Evolutionary conservation across 1,140 invertebrate genomes (phyloP), one percentile per base, ranked within the genome.

Genomic region (Tribolium madens): DNA sequence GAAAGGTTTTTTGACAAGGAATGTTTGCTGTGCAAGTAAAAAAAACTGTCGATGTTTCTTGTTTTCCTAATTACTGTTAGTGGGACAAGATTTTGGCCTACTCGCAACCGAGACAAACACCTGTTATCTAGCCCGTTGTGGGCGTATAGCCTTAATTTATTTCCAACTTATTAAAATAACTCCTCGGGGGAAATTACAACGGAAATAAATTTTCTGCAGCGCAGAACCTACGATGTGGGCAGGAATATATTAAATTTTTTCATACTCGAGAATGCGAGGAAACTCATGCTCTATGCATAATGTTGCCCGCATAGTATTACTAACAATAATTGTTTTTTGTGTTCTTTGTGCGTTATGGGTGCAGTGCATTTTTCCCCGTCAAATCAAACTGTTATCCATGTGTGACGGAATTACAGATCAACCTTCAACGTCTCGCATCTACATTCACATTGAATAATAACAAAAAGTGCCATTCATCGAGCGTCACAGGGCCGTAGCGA

Each of bases 161-260:
- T 52, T 71, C 70, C 21, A 52, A 48, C 70, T 72, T 50, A 72
- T 72, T 72, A 72, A 72, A 72, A 72, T 72, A 33, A n/a, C 46
- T 31, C 47, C 46, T 72, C 46, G 17, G 70, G 70, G 70, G 17
- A 72, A 52, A 72, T 52, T 72, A 52, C 70, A 72, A 52, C 70
- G 70, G 42, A 50, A 50, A 72, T 72, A 52, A 72, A 72, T 50
- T 72, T 72, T 21, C 46, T 71, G 26, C 57, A 64, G 13, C 57
- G 57, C 57, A 64, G n/a, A 64, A 64, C 57, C n/a, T 64, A 64
- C 26, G 26, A 64, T 64, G 57, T 64, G 57, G 57, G 57, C 14
- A 64, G 57, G 57, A 64, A 64, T 64, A 33, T 33, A 64, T 64
- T 64, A 31, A 64, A 33, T 64, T 64, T 64, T 64, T 64, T 33